These are phyloP conservation scores for Polydrusus pterygomalis DNA, from an alignment of 2,888 invertebrate genomes.

Conservation along the genomic window DNA sequence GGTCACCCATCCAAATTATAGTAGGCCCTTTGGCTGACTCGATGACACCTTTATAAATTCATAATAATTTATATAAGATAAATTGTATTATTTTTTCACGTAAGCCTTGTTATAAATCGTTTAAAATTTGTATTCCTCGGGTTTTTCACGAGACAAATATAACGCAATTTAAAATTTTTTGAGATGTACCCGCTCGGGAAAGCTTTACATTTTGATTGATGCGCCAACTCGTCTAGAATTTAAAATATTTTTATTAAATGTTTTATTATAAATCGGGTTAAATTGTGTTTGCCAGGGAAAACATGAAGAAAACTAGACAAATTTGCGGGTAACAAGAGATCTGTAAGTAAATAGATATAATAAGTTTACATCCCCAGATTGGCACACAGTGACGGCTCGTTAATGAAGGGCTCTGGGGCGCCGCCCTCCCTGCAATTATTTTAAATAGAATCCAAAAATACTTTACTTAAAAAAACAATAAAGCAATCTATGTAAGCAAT, in stretches of 20 bases:
- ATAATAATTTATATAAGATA: background rate
- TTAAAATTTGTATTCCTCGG: slow-evolving; percentile 41
- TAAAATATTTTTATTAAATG: slow-evolving; percentile 21
- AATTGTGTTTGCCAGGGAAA: background rate
- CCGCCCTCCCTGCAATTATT: too few relatives aligned
- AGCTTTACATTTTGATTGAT: slow-evolving; percentile 37
- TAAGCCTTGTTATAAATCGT: slow-evolving; percentile 1
- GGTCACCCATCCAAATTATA: too few relatives aligned
- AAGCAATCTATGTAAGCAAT: too few relatives aligned
- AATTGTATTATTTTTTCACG: background rate
- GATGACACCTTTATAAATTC: too few relatives aligned
- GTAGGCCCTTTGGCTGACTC: too few relatives aligned
- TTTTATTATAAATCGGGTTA: slow-evolving; percentile 2
- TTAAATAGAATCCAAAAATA: too few relatives aligned
- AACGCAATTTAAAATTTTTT: slow-evolving; percentile 38
- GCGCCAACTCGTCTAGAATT: slow-evolving; percentile 16
- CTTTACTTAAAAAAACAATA: too few relatives aligned
- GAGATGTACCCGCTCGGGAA: slow-evolving; percentile 15
- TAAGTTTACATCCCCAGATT: too few relatives aligned
- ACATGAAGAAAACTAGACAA: background rate
- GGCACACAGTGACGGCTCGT: too few relatives aligned
- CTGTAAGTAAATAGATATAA: too few relatives aligned
- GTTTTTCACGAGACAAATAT: slow-evolving; percentile 42
- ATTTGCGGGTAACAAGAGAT: background rate
- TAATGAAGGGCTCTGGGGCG: too few relatives aligned